Conservation (phyloP, 2,113 vertebrate species). For the Ploceus nigricollis region DNA sequence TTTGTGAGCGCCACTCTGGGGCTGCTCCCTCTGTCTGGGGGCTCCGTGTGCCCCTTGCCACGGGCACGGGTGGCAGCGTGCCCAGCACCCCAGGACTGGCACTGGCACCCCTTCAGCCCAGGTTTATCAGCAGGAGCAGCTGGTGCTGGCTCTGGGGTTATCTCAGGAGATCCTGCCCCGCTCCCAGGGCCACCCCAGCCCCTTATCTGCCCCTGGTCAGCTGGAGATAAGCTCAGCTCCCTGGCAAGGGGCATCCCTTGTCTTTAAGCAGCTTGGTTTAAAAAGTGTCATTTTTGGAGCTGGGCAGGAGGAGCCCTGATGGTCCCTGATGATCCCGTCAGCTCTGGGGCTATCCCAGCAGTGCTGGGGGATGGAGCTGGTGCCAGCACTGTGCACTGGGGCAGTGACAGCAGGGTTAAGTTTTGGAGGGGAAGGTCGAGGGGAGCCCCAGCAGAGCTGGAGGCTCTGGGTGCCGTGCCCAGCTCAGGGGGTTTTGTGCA, state of each 20-base stretch:
- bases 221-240: neutral
- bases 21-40: too few relatives aligned
- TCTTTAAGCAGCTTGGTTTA: neutral
- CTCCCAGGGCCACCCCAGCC: neutral
- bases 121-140: constrained; percentile 19
- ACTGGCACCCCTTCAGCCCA: fast-evolving
- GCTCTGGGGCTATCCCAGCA: too few relatives aligned
- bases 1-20: fast-evolving
- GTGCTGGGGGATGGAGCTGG: neutral
- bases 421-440: neutral
- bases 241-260: fast-evolving
- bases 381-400: fast-evolving
- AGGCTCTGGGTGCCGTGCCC: neutral
- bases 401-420: neutral
- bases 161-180: neutral
- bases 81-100: neutral
- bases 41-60: neutral
- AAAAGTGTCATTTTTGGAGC: neutral
- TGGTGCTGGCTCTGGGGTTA: neutral
- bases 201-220: neutral
- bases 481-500: neutral
- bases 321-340: fast-evolving
- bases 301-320: fast-evolving
- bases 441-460: neutral
- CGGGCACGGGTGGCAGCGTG: fast-evolving